Evolutionary conservation across 2,888 invertebrate species (phyloP).

Genomic region (Drosophila parthenogenetica): DNA sequence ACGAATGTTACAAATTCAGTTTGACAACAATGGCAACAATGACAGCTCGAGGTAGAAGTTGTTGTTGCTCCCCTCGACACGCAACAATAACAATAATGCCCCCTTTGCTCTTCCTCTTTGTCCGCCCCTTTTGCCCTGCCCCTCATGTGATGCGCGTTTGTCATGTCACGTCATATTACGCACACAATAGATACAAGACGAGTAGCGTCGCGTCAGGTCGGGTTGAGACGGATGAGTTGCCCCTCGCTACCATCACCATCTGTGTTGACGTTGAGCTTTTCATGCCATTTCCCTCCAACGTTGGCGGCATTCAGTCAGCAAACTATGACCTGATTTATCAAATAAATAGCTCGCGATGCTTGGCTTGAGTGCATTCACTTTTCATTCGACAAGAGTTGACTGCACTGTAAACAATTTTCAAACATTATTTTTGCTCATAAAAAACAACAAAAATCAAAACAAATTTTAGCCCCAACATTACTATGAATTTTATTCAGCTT

Average conservation of each 20-base stretch:
- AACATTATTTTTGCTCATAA: too few relatives aligned
- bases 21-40: slow-evolving; percentile 53
- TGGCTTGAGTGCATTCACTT: slow-evolving; percentile 75
- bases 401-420: slow-evolving; percentile 55
- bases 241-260: neutral
- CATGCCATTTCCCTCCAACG: slow-evolving; percentile 12
- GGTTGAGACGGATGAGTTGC: slow-evolving; percentile 14
- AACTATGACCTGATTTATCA: slow-evolving; percentile 78
- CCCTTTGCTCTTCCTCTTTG: neutral
- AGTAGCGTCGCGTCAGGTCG: neutral
- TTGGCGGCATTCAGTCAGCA: slow-evolving; percentile 63
- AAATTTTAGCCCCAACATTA: too few relatives aligned
- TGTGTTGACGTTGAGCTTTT: slow-evolving; percentile 3
- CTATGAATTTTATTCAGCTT: neutral
- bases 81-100: slow-evolving; percentile 55
- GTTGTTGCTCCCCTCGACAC: slow-evolving; percentile 47
- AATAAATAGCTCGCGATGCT: slow-evolving; percentile 69
- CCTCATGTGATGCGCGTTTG: slow-evolving; percentile 48
- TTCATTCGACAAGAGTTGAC: slow-evolving; percentile 49
- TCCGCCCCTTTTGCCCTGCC: neutral
- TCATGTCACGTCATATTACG: slow-evolving; percentile 75
- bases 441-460: too few relatives aligned
- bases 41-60: slow-evolving; percentile 32
- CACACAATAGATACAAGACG: slow-evolving; percentile 59
- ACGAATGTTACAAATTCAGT: slow-evolving; percentile 44